Evolutionary conservation across 2,797 vertebrate genomes (phyloP).

Genomic region (Mormyrops attenuatus): DNA sequence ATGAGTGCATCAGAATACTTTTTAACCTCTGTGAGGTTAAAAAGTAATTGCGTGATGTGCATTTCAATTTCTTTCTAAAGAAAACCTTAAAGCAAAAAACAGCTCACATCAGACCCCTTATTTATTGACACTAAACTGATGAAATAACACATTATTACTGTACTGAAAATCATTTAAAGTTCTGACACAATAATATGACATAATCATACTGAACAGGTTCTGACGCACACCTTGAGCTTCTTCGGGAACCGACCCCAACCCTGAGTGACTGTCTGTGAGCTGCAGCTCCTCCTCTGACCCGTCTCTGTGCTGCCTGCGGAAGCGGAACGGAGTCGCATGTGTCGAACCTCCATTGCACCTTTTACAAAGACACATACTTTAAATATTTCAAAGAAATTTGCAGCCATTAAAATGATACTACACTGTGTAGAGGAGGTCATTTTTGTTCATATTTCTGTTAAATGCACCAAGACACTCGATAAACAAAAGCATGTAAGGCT

Average conservation of each 20-base stretch:
- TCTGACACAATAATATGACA: neutral
- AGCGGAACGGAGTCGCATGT: conserved; percentile 10
- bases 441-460: neutral
- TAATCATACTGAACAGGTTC: neutral
- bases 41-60: neutral
- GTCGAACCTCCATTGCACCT: neutral
- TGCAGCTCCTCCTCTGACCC: conserved; percentile 31
- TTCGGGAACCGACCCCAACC: conserved; percentile 45
- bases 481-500: neutral
- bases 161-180: neutral
- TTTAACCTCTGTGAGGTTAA: neutral
- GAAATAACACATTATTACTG: neutral
- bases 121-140: neutral
- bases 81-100: neutral
- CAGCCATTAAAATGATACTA: neutral
- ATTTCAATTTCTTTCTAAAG: neutral
- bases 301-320: conserved; percentile 34
- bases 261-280: conserved; percentile 29
- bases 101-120: neutral
- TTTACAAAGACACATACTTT: neutral
- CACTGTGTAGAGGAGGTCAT: neutral
- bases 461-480: neutral
- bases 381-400: neutral
- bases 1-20: neutral
- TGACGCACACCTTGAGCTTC: conserved; percentile 39